Evolutionary conservation across 2,797 vertebrate genomes (phyloP).

Genomic region (Sphenopsis melanotis): DNA sequence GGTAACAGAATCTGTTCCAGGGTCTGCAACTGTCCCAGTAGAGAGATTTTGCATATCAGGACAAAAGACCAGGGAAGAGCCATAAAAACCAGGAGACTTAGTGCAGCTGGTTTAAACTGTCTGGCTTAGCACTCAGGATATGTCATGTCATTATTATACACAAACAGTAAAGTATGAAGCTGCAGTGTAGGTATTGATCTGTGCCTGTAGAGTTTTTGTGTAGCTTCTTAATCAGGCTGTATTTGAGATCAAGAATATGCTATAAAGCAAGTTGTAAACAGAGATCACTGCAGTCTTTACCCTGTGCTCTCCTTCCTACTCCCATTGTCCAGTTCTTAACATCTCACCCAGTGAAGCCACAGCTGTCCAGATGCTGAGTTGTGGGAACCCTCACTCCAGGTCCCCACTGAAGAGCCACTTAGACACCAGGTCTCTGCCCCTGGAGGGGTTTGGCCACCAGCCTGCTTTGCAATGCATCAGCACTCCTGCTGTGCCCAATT

Average conservation of each 20-base stretch:
- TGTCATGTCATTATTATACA: not conserved
- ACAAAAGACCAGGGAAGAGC: not conserved
- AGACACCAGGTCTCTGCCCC: not conserved
- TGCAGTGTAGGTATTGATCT: not conserved
- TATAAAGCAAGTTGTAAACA: not conserved
- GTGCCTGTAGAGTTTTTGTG: not conserved
- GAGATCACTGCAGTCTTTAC: not conserved
- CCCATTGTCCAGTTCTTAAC: not conserved
- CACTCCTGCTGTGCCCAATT: not conserved
- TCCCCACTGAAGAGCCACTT: not conserved
- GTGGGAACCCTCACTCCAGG: not conserved
- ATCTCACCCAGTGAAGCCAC: not conserved
- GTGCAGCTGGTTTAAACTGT: not conserved
- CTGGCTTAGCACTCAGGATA: not conserved
- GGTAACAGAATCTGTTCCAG: not conserved
- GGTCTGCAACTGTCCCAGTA: accelerated
- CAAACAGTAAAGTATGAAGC: not conserved
- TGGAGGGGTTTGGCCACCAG: not conserved
- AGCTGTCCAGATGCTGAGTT: not conserved
- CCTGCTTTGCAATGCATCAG: not conserved
- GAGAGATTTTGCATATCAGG: not conserved
- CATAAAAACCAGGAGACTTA: not conserved
- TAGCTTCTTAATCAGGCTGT: not conserved
- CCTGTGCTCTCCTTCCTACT: not conserved
- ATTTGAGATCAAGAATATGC: not conserved